Evolutionary conservation across 2,113 vertebrate genomes (phyloP).

Genomic region (Caranx melampygus): DNA sequence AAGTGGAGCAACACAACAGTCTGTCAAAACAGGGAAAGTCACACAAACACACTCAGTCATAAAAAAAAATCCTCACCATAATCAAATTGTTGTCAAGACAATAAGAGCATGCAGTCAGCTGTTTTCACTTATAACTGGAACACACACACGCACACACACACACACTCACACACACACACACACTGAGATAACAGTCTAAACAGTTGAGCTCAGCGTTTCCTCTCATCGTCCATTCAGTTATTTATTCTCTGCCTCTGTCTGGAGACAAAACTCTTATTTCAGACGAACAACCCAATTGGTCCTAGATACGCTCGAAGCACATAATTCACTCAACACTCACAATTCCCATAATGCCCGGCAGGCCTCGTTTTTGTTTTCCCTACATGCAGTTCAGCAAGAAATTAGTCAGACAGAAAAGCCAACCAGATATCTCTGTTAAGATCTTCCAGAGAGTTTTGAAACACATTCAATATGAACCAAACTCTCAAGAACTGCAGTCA

Average conservation of each 20-base stretch:
- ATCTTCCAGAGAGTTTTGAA: no score
- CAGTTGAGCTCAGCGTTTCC: slow-evolving; percentile 28
- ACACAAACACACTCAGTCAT: slow-evolving; percentile 22
- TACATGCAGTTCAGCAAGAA: neutral
- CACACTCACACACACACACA: slow-evolving; percentile 32
- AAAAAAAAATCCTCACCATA: slow-evolving; percentile 6
- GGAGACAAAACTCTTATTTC: neutral
- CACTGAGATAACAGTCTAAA: neutral
- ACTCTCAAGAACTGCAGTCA: no score
- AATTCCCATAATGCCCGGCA: slow-evolving; percentile 22
- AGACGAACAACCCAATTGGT: slow-evolving; percentile 7
- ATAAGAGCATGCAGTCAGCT: slow-evolving; percentile 44
- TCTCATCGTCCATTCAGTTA: neutral
- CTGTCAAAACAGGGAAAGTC: slow-evolving; percentile 10
- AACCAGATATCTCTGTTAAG: neutral
- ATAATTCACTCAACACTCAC: neutral
- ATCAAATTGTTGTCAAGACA: slow-evolving; percentile 49
- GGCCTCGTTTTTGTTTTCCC: neutral
- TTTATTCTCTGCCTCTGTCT: slow-evolving; percentile 21
- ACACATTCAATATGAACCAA: no score
- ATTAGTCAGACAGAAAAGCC: neutral
- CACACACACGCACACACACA: slow-evolving; percentile 24
- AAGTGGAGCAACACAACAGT: neutral
- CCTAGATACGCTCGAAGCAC: neutral
- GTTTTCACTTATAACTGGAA: slow-evolving; percentile 26